Conservation (phyloP, 2,113 vertebrate genomes). For the Callopanchax toddi region DNA sequence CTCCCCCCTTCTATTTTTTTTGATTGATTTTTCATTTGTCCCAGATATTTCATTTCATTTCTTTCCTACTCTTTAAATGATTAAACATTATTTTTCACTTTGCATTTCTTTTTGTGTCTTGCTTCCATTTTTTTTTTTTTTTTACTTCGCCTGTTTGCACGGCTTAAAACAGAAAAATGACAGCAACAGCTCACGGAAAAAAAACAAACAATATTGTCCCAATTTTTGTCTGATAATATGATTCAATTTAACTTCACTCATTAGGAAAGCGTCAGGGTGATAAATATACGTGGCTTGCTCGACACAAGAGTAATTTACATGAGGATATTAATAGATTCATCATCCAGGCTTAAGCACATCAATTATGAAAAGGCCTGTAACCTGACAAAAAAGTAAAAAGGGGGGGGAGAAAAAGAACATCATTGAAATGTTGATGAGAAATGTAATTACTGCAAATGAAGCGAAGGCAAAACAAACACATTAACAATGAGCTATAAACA, state of each 20-base stretch:
- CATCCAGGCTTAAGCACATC: slow-evolving; percentile 63
- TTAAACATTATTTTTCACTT: slow-evolving; percentile 41
- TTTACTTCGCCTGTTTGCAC: slow-evolving; percentile 38
- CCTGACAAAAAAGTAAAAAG: slow-evolving; percentile 59
- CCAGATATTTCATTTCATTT: slow-evolving; percentile 71
- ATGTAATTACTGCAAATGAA: slow-evolving; percentile 62
- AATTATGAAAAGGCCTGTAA: slow-evolving; percentile 74
- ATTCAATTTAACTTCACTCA: slow-evolving; percentile 74
- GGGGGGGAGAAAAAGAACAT: slow-evolving; percentile 30
- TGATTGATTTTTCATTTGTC: slow-evolving; percentile 73
- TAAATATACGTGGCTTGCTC: slow-evolving; percentile 67
- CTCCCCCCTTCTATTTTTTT: too few relatives aligned
- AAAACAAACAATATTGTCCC: slow-evolving; percentile 21
- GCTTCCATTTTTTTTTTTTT: slow-evolving; percentile 11
- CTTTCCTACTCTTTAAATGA: slow-evolving; percentile 58
- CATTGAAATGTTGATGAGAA: slow-evolving; percentile 75
- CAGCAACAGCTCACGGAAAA: slow-evolving; percentile 21
- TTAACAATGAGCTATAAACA: slow-evolving; percentile 63
- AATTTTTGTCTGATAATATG: slow-evolving; percentile 65
- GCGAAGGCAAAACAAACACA: slow-evolving; percentile 71
- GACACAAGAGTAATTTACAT: slow-evolving; percentile 71
- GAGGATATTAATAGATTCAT: slow-evolving; percentile 78
- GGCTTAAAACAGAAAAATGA: slow-evolving; percentile 34
- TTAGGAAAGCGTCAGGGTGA: slow-evolving; percentile 70
- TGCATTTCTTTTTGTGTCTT: slow-evolving; percentile 26